Percentiles rank a stretch among this genome's conserved stretches.
These are phyloP conservation scores for Lepidocyrtinus sp. DNA, from an alignment of 2,888 invertebrate species.

Conservation along the genomic window DNA sequence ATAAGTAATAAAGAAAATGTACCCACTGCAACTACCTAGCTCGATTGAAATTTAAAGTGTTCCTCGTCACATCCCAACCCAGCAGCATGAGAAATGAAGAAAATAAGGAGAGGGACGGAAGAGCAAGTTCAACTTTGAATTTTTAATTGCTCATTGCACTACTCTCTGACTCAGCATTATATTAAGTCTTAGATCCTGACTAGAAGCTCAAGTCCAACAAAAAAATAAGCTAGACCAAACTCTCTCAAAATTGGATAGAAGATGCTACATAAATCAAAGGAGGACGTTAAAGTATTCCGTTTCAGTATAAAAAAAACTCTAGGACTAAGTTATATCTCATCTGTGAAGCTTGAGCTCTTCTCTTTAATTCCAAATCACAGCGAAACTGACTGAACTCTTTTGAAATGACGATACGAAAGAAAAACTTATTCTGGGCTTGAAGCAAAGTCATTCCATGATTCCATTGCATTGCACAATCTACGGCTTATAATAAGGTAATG, in stretches of 20 bases:
- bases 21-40: too few species aligned
- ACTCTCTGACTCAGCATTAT: constrained; percentile 6
- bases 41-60: too few species aligned
- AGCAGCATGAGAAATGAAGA: too few species aligned
- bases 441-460: too few species aligned
- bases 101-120: too few species aligned
- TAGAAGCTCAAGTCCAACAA: neutral
- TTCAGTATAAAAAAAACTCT: constrained; percentile 4
- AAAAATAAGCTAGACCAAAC: neutral
- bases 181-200: neutral
- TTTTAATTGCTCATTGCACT: neutral
- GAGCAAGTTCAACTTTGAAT: neutral
- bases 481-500: neutral
- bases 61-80: too few species aligned
- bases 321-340: too few species aligned
- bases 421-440: constrained; percentile 6
- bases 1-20: too few species aligned
- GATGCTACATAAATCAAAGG: constrained; percentile 1
- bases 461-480: too few species aligned
- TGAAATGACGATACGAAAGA: constrained; percentile 7
- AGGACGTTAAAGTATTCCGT: neutral
- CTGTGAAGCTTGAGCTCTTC: neutral
- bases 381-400: constrained; percentile 13
- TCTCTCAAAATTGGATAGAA: neutral
- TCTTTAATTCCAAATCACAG: constrained; percentile 11